These are phyloP conservation scores for Hypomecis atomaria DNA, from an alignment of 2,888 invertebrate species.

Conservation along the genomic window DNA sequence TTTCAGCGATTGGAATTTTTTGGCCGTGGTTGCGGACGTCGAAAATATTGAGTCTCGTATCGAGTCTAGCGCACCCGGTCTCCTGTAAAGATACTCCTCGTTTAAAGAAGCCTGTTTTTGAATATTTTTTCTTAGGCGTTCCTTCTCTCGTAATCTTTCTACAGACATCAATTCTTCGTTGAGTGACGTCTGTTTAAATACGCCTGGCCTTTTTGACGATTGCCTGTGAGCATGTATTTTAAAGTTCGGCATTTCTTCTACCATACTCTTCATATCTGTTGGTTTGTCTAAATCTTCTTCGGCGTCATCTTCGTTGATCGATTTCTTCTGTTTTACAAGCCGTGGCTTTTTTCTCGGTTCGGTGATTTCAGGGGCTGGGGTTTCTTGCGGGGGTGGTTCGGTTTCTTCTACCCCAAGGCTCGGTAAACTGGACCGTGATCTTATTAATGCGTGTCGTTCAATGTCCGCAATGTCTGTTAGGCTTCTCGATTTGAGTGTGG, in stretches of 20 bases:
- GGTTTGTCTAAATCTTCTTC: constrained; percentile 87
- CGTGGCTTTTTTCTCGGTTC: constrained; percentile 88
- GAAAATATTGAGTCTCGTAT: constrained; percentile 90
- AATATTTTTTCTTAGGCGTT: constrained; percentile 91
- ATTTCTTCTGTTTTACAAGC: constrained; percentile 94
- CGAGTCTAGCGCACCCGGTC: constrained; percentile 87
- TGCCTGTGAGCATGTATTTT: constrained; percentile 80
- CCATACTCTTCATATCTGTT: constrained; percentile 88
- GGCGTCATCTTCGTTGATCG: constrained; percentile 90
- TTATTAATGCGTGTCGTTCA: constrained; percentile 88
- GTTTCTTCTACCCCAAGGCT: constrained; percentile 83
- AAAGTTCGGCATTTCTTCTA: constrained; percentile 87
- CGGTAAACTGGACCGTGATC: constrained; percentile 91
- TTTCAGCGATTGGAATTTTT: constrained; percentile 90
- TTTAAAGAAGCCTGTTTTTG: constrained; percentile 95
- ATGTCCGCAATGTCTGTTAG: constrained; percentile 92
- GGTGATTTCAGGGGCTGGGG: constrained; percentile 59
- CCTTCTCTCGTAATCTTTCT: constrained; percentile 93
- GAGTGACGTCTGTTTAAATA: constrained; percentile 93
- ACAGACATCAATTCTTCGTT: constrained; percentile 96
- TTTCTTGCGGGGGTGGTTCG: constrained; percentile 59
- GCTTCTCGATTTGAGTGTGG: constrained; percentile 91
- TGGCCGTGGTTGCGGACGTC: constrained; percentile 88
- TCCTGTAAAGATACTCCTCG: constrained; percentile 91
- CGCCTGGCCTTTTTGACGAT: constrained; percentile 83